These are phyloP conservation scores for Zophobas atratus DNA, from an alignment of 1,140 invertebrate species.

Conservation along the genomic window DNA sequence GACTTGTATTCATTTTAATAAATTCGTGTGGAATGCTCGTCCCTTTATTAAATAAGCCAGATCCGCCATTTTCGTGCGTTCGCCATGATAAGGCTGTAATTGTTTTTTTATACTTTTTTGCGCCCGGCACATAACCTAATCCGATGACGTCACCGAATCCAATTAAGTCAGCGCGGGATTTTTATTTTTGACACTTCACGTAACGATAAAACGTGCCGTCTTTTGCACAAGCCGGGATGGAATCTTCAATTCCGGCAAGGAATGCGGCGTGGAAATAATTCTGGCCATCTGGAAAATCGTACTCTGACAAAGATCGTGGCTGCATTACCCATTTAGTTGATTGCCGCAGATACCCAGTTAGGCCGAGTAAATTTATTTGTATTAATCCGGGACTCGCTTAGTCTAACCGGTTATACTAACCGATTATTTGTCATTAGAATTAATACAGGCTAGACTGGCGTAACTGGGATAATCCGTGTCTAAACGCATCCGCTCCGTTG, in stretches of 20 bases:
- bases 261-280: neutral
- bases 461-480: slow-evolving; percentile 25
- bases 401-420: slow-evolving; percentile 22
- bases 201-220: neutral
- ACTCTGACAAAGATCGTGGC: neutral
- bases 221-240: neutral
- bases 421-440: slow-evolving; percentile 45
- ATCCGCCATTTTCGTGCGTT: neutral
- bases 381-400: slow-evolving; percentile 22
- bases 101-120: neutral
- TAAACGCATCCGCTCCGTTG: slow-evolving; percentile 25
- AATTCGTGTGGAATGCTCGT: slow-evolving; percentile 14
- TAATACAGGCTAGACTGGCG: slow-evolving; percentile 22
- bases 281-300: neutral
- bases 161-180: too few relatives aligned
- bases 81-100: slow-evolving; percentile 11
- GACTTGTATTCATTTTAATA: slow-evolving; percentile 19
- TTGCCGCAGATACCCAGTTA: slow-evolving; percentile 5
- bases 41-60: neutral
- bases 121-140: neutral
- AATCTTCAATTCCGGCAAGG: neutral
- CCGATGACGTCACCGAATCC: too few relatives aligned
- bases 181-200: neutral
- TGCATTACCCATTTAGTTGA: slow-evolving; percentile 5
- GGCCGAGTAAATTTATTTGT: slow-evolving; percentile 29